These are phyloP conservation scores for Corynorhinus townsendii DNA, from an alignment of 2,113 vertebrate species.

Conservation along the genomic window DNA sequence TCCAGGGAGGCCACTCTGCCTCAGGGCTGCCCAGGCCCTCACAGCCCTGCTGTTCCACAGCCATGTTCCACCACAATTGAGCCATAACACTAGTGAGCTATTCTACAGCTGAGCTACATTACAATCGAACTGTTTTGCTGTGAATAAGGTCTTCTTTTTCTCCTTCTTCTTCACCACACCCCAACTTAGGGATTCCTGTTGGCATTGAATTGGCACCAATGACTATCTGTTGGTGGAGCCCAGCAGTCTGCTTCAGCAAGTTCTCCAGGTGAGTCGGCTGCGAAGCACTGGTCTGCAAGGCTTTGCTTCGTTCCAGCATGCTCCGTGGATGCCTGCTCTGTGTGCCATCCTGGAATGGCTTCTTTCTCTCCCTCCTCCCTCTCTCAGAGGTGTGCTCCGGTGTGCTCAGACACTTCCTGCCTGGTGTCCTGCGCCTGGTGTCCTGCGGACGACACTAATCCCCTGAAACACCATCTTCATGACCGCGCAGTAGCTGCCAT, in stretches of 20 bases:
- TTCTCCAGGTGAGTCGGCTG: background rate
- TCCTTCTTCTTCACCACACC: background rate
- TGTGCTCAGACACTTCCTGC: background rate
- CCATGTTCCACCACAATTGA: background rate
- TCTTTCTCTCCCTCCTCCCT: background rate
- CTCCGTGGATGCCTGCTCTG: background rate
- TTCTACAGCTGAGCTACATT: background rate
- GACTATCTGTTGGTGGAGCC: background rate
- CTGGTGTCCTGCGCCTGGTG: background rate
- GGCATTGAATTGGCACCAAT: background rate
- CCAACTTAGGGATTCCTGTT: background rate
- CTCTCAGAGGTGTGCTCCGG: background rate
- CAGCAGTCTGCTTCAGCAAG: background rate
- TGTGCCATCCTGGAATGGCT: background rate
- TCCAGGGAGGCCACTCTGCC: background rate
- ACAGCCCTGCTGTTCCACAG: background rate
- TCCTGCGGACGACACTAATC: background rate
- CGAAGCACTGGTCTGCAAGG: background rate
- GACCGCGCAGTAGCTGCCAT: conserved; percentile 55
- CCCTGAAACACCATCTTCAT: conserved; percentile 33
- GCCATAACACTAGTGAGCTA: background rate
- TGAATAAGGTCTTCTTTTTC: background rate
- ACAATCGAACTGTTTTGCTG: no score
- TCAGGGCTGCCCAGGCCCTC: background rate
- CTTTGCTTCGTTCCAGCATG: background rate